Base-by-base conservation (phyloP, 1,140 invertebrate species). In the Plodia interpunctella region DNA sequence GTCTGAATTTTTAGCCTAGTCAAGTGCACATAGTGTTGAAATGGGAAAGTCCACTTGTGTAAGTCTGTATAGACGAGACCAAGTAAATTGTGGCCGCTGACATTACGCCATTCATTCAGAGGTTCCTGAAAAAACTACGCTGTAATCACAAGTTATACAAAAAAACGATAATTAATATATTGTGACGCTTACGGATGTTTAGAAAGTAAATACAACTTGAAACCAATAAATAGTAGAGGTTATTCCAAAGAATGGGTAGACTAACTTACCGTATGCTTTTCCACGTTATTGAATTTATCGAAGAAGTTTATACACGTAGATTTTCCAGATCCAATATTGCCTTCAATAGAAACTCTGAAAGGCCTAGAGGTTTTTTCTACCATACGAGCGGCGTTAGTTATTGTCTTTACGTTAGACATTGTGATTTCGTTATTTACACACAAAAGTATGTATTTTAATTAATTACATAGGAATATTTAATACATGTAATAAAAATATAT, bases 21-120 rank as follows among this genome's bases (percentile, higher is more conserved):
- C 20, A 98, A 89, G 74, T 97, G 96, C 10, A 97, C 96, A 82
- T 97, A 97, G 13, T 94, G 94, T 90, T 98, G 96, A 81, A 98
- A 98, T 13, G 96, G 91, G 72, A 95, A 94, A 50, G 93, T 92
- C 94, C 96, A 97, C 59, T 94, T 92, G 0, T 90, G 69, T 49
- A 95, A 92, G 76, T 98, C 93, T 58, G 92, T 92, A 76, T 98
- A 98, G 92, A 98, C 92, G 49, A 97, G 78, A 35, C 96, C 94
- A 81, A 97, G 84, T 49, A 98, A 91, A 90, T 98, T 98, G 62
- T 94, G 92, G 18, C 96, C 96, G 20, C 92, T 90, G 0, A 97
- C 91, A 90, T 97, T 91, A 51, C 95, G 92, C 97, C 97, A 98
- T 77, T 95, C 93, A 19, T 95, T 91, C 8, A 97, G 93, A 0